Evolutionary conservation across 2,888 invertebrate species (phyloP).

Genomic region (Drosophila putrida): DNA sequence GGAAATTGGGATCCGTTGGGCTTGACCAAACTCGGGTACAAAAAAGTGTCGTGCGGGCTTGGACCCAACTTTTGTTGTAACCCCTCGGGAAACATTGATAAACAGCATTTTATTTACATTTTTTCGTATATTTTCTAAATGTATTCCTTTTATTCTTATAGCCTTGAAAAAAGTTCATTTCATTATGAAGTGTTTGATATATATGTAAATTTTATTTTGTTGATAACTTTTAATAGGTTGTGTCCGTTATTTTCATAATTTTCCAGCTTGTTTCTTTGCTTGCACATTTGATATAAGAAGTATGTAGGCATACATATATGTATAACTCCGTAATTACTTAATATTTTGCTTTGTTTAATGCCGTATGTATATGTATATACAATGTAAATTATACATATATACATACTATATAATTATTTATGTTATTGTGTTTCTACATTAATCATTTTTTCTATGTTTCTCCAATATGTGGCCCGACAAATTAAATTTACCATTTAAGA

Average conservation of each 20-base stretch:
- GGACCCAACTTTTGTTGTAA: background rate
- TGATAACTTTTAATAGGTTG: slow-evolving; percentile 70
- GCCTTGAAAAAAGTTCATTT: slow-evolving; percentile 63
- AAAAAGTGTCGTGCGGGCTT: too few relatives aligned
- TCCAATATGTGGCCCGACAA: slow-evolving; percentile 39
- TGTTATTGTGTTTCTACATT: slow-evolving; percentile 11
- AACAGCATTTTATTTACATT: background rate
- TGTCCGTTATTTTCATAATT: slow-evolving; percentile 38
- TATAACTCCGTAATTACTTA: slow-evolving; percentile 40
- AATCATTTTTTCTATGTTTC: slow-evolving; percentile 8
- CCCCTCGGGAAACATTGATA: background rate
- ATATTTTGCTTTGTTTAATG: slow-evolving; percentile 33
- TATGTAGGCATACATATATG: slow-evolving; percentile 47
- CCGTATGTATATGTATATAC: slow-evolving; percentile 47
- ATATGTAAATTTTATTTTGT: slow-evolving; percentile 30
- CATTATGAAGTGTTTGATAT: slow-evolving; percentile 63
- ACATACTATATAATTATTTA: background rate
- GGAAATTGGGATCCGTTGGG: too few relatives aligned
- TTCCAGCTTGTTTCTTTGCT: slow-evolving; percentile 47
- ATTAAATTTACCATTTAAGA: slow-evolving; percentile 47
- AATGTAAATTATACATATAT: background rate
- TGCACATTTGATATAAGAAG: slow-evolving; percentile 53
- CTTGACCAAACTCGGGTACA: too few relatives aligned
- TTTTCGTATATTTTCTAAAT: slow-evolving; percentile 13
- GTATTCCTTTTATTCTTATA: slow-evolving; percentile 54